Evolutionary conservation across 2,888 invertebrate genomes (phyloP), one percentile per base, ranked within the genome.

Genomic region (Tanypteryx hageni): DNA sequence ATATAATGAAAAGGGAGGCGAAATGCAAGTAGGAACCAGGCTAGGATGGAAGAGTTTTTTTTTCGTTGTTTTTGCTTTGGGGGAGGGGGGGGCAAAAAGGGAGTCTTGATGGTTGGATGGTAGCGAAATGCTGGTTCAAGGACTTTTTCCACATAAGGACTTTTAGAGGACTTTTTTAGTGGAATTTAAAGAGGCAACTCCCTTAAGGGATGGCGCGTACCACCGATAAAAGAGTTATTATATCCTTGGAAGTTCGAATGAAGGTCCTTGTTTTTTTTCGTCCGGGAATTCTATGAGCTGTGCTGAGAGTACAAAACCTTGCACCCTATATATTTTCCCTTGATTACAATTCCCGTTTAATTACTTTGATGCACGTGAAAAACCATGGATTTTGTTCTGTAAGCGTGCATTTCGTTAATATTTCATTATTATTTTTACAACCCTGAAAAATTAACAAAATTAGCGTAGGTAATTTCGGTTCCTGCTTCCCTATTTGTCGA

Each of bases 201-300:
- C 83, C 83, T 83, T 56, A 83, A 56, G 83, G 83, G n/a, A 16
- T 56, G 83, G 83, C 18, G 56, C n/a, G 83, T 44, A 56, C 83
- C 44, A 83, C 83, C 83, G 44, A 0, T n/a, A 57, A 44, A 83
- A 11, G n/a, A 57, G 16, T 57, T 18, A 83, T 83, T 83, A 83
- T 57, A 57, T 83, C 18, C 56, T 83, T 83, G 83, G 57, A 83
- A 83, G 44, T n/a, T 83, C n/a, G 83, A 83, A 83, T 83, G 16
- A 1, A 9, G 0, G 14, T 57, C 56, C 18, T 44, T n/a, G n/a
- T n/a, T n/a, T n/a, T n/a, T 44, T 3, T 44, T 44, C 44, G 1
- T 44, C 5, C 44, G 44, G 44, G 44, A 5, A 3, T 44, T 44
- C 44, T 44, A 44, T 44, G 44, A 44, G 5, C 44, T 44, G 44